Evolutionary conservation across 2,888 invertebrate genomes (phyloP), one percentile per base, ranked within the genome.

Genomic region (Acrocera orbiculus): DNA sequence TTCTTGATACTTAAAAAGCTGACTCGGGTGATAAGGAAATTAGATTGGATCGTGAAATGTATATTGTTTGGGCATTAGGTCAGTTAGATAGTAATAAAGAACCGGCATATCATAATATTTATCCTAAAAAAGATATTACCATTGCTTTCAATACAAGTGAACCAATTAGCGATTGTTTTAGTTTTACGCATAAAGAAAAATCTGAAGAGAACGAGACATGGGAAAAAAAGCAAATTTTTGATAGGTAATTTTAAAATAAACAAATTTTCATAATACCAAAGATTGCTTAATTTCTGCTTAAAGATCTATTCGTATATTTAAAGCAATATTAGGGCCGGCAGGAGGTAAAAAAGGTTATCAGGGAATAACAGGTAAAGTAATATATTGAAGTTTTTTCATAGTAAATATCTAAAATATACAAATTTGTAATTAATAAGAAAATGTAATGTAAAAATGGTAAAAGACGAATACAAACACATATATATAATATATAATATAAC

Each of bases 21-120:
- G 86, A 87, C 62, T 45, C 62, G 36, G 75, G 81, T 19, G 86
- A 87, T 51, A 77, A 73, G 50, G 75, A 74, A 52, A 76, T 75
- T 60, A 64, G 67, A 22, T 61, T 70, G 36, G 70, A 76, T 43
- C 66, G 65, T 16, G 60, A 67, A 42, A 62, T 76, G 38, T 76
- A 68, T 50, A 66, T 77, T 13, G 70, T 89, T 35, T 90, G 89
- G 89, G 85, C 87, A 2, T 59, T 87, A 35, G 90, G 90, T 4
- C 66, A 72, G 42, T 61, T 87, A 43, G 83, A 83, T 54, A 65
- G 69, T 16, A 75, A 71, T 44, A 71, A 71, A 40, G 82, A 83
- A 52, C 89, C 89, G 0, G 73, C 75, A 42, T 85, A 80, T 61
- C 90, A 90, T 54, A 75, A 79, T 34, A 58, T 74, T 37, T 86